These are phyloP conservation scores for Vanessa atalanta DNA, from an alignment of 1,140 invertebrate genomes.

Conservation along the genomic window DNA sequence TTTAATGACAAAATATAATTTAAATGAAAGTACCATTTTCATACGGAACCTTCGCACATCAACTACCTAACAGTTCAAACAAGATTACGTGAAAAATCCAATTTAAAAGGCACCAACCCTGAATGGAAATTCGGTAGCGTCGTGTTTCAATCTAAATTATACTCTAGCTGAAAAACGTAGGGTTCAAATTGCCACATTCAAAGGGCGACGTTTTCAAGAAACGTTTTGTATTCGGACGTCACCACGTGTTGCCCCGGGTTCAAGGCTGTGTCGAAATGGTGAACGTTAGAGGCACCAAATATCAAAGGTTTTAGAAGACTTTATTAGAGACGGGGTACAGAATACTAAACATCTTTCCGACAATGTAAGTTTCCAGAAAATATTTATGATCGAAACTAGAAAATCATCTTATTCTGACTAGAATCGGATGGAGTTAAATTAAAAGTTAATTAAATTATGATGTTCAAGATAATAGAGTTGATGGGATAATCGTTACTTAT, in stretches of 20 bases:
- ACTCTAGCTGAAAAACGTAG: slow-evolving; percentile 44
- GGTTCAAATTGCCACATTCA: slow-evolving; percentile 48
- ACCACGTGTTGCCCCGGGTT: slow-evolving; percentile 66
- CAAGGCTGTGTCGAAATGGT: slow-evolving; percentile 55
- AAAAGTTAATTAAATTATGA: too few species aligned
- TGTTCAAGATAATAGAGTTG: too few species aligned
- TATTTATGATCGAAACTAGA: too few species aligned
- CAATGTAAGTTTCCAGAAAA: not conserved
- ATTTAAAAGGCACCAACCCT: slow-evolving; percentile 46
- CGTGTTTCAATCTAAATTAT: slow-evolving; percentile 42
- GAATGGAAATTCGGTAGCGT: slow-evolving; percentile 45
- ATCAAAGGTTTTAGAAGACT: slow-evolving; percentile 26
- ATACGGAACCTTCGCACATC: slow-evolving; percentile 17
- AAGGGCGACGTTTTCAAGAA: slow-evolving; percentile 53
- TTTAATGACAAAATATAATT: slow-evolving; percentile 15
- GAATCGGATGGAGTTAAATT: too few species aligned
- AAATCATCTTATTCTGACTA: too few species aligned
- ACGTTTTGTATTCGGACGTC: slow-evolving; percentile 61
- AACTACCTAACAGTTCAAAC: slow-evolving; percentile 36
- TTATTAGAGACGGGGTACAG: not conserved
- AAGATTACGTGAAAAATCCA: slow-evolving; percentile 37
- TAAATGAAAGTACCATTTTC: slow-evolving; percentile 9
- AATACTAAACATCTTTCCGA: not conserved
- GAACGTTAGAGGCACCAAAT: slow-evolving; percentile 39
- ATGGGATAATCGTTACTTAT: too few species aligned